A percentile compares a stretch with the other conserved stretches of the same genome.
These are phyloP conservation scores for Cyprinella venusta DNA, from an alignment of 2,797 vertebrate genomes.

Conservation along the genomic window DNA sequence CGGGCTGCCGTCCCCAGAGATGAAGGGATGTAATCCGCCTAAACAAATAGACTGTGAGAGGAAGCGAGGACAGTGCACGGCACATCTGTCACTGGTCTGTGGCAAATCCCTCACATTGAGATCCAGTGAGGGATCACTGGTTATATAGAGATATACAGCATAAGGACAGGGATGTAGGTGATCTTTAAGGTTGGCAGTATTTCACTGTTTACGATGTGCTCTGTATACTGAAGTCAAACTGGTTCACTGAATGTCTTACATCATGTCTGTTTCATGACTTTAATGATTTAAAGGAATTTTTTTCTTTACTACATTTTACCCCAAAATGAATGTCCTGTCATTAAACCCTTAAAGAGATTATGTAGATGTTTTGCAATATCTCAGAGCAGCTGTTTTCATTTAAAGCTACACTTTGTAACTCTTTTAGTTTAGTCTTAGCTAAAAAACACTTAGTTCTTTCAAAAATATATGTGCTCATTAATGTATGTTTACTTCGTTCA, in stretches of 20 bases:
- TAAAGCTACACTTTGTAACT: no score
- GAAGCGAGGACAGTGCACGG: not conserved
- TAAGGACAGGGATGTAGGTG: not conserved
- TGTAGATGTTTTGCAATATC: not conserved
- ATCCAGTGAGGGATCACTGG: slow-evolving; percentile 32
- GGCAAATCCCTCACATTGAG: slow-evolving; percentile 43
- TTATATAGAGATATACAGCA: slow-evolving; percentile 18
- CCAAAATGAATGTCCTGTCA: not conserved
- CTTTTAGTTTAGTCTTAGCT: no score
- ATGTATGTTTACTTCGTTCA: no score
- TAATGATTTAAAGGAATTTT: slow-evolving; percentile 11
- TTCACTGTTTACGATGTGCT: slow-evolving; percentile 36
- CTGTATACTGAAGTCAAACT: not conserved
- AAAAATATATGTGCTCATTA: no score
- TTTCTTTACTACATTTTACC: not conserved
- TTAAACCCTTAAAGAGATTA: not conserved
- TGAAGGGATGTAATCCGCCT: slow-evolving; percentile 53
- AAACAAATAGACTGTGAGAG: slow-evolving; percentile 54
- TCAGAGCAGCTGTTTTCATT: not conserved
- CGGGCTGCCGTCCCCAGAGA: slow-evolving; percentile 41
- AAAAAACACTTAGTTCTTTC: no score
- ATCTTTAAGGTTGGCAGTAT: not conserved
- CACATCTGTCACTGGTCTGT: slow-evolving; percentile 43
- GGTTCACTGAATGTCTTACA: no score
- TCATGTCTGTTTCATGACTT: slow-evolving; percentile 4